Evolutionary conservation across 1,140 invertebrate genomes (phyloP), one percentile per base, ranked within the genome.

Genomic region (Hestina assimilis): DNA sequence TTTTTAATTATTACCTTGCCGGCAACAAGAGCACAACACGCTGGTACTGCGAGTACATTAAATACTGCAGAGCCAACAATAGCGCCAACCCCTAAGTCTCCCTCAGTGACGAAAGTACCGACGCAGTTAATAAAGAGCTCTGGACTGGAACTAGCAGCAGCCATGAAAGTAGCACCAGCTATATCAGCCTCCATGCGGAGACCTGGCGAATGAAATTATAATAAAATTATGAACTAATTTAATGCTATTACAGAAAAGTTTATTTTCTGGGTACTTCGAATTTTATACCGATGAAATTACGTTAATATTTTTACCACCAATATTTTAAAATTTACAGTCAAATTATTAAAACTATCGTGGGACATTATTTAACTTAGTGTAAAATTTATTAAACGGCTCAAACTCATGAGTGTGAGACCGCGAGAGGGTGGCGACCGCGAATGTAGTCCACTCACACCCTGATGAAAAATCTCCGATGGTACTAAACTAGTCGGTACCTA

Each of bases 81-180:
- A 20, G 95, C 95, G 3, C 95, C 95, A 11, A 95, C 92, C 11
- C 94, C 94, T 45, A 95, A 91, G 74, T 95, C 94, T n/a, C 94
- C 94, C 80, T 95, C 91, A 0, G 94, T 95, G 58, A 95, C 92
- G 71, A 95, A 96, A 1, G 95, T 95, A 29, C 95, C 96, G 56
- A 97, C 93, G 54, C 95, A 92, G 76, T 96, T 96, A 40, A 96
- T 96, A 85, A 97, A 97, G 43, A 97, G 91, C 87, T 97, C 96
- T 1, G 96, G 95, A 59, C 95, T 95, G 19, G 95, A 96, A 43
- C 95, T 96, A 0, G 96, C 96, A 1, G 95, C 94, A 4, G 96
- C 96, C 96, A 97, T 97, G 75, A 97, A 96, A 1, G 96, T 97
- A 0, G 96, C 96, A 0, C 96, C 94, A 1, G 93, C 93, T 41